Percentiles rank a stretch among this genome's conserved stretches.
Conservation (phyloP, 1,140 invertebrate species). For the Euwallacea fornicatus region DNA sequence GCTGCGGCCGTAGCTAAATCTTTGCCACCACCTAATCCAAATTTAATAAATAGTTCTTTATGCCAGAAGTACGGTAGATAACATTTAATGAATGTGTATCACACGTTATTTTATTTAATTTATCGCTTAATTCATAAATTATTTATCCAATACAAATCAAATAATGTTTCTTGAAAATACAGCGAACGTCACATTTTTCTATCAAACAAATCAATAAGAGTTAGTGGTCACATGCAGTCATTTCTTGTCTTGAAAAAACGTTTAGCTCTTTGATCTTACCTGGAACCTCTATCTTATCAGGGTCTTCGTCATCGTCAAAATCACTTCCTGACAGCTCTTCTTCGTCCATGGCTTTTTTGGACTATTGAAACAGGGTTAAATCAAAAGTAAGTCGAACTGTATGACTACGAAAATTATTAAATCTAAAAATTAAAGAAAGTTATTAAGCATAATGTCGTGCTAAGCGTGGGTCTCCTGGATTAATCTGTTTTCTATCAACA, state of each 20-base stretch:
- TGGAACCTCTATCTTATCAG: conserved; percentile 86
- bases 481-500: conserved; percentile 15
- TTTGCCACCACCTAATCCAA: conserved; percentile 71
- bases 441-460: background rate
- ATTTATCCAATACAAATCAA: background rate
- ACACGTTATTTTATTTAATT: too few relatives aligned
- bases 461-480: background rate
- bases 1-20: conserved; percentile 74
- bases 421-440: conserved; percentile 32
- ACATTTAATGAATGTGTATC: too few relatives aligned
- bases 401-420: conserved; percentile 22
- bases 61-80: too few relatives aligned
- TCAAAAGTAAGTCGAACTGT: conserved; percentile 26
- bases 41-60: conserved; percentile 1
- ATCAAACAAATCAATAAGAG: too few relatives aligned
- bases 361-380: conserved; percentile 41
- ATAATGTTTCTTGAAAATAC: background rate
- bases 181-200: too few relatives aligned
- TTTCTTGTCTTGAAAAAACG: background rate
- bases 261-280: conserved; percentile 57
- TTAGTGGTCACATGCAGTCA: too few relatives aligned
- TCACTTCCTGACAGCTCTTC: conserved; percentile 75
- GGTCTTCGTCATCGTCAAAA: conserved; percentile 86
- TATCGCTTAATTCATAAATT: too few relatives aligned
- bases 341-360: conserved; percentile 55